These are phyloP conservation scores for Oreochromis tanganicae DNA, from an alignment of 2,113 vertebrate genomes.

Conservation along the genomic window DNA sequence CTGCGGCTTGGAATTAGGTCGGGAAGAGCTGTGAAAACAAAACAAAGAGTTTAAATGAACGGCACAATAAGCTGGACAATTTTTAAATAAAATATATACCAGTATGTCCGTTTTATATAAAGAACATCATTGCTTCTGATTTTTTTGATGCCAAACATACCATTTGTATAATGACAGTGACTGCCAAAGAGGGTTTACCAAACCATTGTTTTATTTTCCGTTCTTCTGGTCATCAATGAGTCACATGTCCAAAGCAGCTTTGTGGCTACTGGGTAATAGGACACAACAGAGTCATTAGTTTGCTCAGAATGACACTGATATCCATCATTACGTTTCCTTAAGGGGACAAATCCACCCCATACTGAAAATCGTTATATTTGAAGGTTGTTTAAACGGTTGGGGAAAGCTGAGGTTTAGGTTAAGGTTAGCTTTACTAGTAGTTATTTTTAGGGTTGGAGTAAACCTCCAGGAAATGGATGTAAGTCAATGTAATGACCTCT, in stretches of 20 bases:
- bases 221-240: not conserved
- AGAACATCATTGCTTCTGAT: not conserved
- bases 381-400: not conserved
- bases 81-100: not conserved
- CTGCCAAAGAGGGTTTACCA: not conserved
- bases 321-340: not conserved
- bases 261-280: not conserved
- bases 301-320: not conserved
- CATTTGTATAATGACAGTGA: not conserved
- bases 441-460: not conserved
- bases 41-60: not conserved
- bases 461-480: not conserved
- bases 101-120: not conserved
- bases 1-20: not conserved
- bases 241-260: not conserved
- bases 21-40: not conserved
- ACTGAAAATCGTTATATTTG: not conserved
- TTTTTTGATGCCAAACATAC: not conserved
- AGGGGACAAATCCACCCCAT: not conserved
- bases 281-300: not conserved
- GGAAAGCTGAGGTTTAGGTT: not conserved
- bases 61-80: not conserved
- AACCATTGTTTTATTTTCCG: not conserved
- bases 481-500: not conserved
- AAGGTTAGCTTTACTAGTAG: not conserved